phyloP scores from a whole-genome alignment of 1,140 invertebrate genomes.

The Hormaphis cornu region DNA sequence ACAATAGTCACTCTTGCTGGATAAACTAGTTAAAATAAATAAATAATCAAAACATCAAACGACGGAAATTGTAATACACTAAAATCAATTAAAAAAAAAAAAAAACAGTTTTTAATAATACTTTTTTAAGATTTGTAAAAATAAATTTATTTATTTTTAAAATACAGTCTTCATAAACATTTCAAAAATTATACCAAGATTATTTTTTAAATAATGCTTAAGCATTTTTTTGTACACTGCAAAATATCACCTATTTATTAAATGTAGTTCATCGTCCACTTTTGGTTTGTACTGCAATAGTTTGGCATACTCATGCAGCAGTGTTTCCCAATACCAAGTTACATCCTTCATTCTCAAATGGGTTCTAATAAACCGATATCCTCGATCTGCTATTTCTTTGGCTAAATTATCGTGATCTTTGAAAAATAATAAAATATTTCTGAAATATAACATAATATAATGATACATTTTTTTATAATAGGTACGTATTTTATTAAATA shows the following conservation, averaged over 20 bases:
- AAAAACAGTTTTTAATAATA: too few species aligned
- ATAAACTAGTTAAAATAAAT: not conserved
- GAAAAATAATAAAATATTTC: conserved; percentile 67
- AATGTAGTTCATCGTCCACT: conserved; percentile 11
- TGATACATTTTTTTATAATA: not conserved
- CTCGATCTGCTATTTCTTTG: conserved; percentile 70
- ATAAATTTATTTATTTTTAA: conserved; percentile 7
- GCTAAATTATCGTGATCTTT: conserved; percentile 64
- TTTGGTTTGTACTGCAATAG: conserved; percentile 55
- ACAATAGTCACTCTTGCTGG: not conserved
- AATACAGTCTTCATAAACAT: not conserved
- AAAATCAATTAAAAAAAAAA: too few species aligned
- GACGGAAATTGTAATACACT: not conserved
- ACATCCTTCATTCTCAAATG: conserved; percentile 76
- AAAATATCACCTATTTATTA: not conserved
- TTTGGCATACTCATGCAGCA: conserved; percentile 68
- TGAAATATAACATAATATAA: conserved; percentile 38
- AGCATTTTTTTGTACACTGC: not conserved
- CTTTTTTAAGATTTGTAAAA: not conserved
- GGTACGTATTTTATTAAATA: not conserved
- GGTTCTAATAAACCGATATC: conserved; percentile 71
- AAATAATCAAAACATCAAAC: not conserved
- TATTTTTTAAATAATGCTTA: not conserved
- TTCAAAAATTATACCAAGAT: not conserved
- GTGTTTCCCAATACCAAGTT: conserved; percentile 74